Base-by-base conservation (phyloP, 2,113 vertebrate species). In the Rana temporaria region DNA sequence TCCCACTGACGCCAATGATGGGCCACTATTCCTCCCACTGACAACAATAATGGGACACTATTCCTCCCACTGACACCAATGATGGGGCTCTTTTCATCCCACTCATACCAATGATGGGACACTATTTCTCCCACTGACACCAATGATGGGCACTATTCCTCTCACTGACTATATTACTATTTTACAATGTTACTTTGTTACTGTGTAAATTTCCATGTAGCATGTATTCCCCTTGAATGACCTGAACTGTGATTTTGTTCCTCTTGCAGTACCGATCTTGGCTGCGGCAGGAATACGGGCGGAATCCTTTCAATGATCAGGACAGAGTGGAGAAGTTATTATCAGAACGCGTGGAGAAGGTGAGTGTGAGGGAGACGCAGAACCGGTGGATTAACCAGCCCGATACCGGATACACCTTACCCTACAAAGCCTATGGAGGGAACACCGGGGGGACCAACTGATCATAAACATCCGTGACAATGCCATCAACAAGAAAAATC, bases 301-400 rank as follows among this genome's bases (percentile, higher is more conserved):
- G 88, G 82, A 94, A 91, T 77, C 94, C 93, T 0, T 94, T 95
- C 60, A 89, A 90, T 57, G 96, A 98, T 84, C 91, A 94, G 88
- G 93, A 94, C 82, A 92, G 94, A 88, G 91, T 98, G 79, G 86
- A 85, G 9, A 73, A 72, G 2, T 88, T 97, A 86, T 88, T 97
- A 79, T 88, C 77, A 53, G 88, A 74, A 86, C 92, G 91, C 85
- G 86, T 88, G 2, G 91, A 95, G 85, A 87, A 89, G 76, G 90
- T 87, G 70, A 72, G 68, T 17, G 34, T 4, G 84, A 88, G 85
- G 42, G 85, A 78, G 85, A 78, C 82, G 34, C 90, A 92, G 7
- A 19, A 75, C 7, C 87, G 83, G 56, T 88, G 89, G 89, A 86
- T 84, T 15, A 70, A 11, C 11, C 86, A 79, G 17, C 20, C 87